Percentiles rank a stretch among this genome's conserved stretches.
Conservation (phyloP, 2,113 vertebrate species). For the Furnarius figulus region DNA sequence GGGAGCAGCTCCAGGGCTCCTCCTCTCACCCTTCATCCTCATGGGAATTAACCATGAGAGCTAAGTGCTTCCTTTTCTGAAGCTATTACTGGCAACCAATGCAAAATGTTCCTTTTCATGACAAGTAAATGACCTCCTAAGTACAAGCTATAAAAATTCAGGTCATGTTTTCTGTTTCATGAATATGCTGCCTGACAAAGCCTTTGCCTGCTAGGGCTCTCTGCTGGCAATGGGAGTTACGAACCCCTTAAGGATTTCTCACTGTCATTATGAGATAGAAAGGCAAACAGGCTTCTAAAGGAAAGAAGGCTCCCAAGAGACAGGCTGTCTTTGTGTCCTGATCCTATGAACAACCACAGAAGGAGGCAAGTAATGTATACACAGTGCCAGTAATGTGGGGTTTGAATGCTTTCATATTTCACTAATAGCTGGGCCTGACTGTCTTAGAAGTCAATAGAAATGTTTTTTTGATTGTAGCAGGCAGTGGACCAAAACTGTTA, state of each 20-base stretch:
- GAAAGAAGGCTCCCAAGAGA: conserved; percentile 36
- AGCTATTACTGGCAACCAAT: conserved; percentile 48
- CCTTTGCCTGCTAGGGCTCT: conserved; percentile 52
- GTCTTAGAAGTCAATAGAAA: conserved; percentile 40
- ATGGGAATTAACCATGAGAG: conserved; percentile 32
- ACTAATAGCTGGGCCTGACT: not conserved
- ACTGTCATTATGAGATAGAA: conserved; percentile 44
- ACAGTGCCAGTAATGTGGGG: not conserved
- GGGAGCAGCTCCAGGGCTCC: not conserved
- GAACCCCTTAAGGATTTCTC: conserved; percentile 63
- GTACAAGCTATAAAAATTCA: conserved; percentile 65
- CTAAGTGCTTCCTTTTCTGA: conserved; percentile 44
- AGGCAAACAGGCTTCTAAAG: conserved; percentile 44
- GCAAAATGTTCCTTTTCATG: conserved; percentile 54
- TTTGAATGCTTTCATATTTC: conserved; percentile 3
- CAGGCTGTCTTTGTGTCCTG: conserved; percentile 41
- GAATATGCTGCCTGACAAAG: conserved; percentile 61
- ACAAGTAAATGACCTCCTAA: conserved; percentile 60
- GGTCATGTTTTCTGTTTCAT: conserved; percentile 65
- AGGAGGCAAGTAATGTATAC: conserved; percentile 21
- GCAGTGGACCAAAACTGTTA: conserved; percentile 8
- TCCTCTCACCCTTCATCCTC: not conserved
- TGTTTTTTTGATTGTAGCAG: conserved; percentile 26
- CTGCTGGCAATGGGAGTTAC: conserved; percentile 17
- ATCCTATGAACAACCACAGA: conserved; percentile 32